These are phyloP conservation scores for Exephanes ischioxanthus DNA, from an alignment of 2,888 invertebrate genomes.

Conservation along the genomic window DNA sequence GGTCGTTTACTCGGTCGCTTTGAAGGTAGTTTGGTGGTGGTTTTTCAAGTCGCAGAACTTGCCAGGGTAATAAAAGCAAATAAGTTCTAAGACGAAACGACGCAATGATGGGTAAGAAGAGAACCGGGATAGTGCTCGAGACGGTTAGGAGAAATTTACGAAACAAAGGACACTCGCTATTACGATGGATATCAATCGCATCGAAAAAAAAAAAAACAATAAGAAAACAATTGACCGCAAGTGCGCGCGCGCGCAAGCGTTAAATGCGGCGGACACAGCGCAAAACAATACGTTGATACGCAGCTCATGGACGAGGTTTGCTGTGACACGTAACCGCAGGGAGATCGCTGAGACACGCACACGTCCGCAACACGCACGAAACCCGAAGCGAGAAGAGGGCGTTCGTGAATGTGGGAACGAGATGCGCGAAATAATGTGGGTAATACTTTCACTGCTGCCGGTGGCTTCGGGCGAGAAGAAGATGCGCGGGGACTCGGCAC, in stretches of 20 bases:
- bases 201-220: background rate
- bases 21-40: no score
- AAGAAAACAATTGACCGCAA: background rate
- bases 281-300: conserved; percentile 12
- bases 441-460: conserved; percentile 62
- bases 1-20: no score
- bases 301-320: background rate
- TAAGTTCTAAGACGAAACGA: background rate
- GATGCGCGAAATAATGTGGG: conserved; percentile 57
- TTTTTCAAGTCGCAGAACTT: no score
- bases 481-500: conserved; percentile 56
- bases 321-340: conserved; percentile 9
- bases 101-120: background rate
- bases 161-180: conserved; percentile 19
- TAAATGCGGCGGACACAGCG: background rate
- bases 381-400: background rate
- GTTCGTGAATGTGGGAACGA: conserved; percentile 55
- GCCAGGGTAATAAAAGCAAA: background rate
- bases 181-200: conserved; percentile 16
- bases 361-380: background rate
- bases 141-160: background rate
- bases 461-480: conserved; percentile 55
- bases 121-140: background rate
- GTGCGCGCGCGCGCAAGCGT: background rate
- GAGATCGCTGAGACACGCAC: conserved; percentile 4